Evolutionary conservation across 2,113 vertebrate genomes (phyloP), one percentile per base, ranked within the genome.

Genomic region (Anser brachyrhynchus): DNA sequence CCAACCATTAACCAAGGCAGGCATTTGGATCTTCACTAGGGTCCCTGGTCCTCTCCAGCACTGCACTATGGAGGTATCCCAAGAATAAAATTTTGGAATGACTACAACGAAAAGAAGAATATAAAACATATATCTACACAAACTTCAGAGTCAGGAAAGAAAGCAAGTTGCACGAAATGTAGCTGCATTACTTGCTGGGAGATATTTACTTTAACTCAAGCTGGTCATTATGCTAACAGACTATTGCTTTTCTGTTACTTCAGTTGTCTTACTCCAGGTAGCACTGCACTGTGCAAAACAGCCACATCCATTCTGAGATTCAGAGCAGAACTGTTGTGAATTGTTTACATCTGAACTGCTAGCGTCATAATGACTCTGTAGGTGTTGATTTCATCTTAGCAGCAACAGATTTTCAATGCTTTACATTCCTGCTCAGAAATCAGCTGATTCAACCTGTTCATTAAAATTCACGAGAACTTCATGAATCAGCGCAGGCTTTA

Each of bases 281-380:
- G 43, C 43, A 76, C 21, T 0, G 0, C 6, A 26, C 3, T 19
- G 21, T 64, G 41, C 25, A 25, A 20, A 35, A 35, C 37, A 67
- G 46, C 33, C 57, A 59, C 3, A 35, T 14, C 26, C n/a, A 52
- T 46, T 57, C 46, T 72, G 22, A 81, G 22, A 41, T 15, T 58
- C 14, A 29, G 39, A 76, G 35, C n/a, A 57, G 77, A 92, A 73
- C 31, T 23, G 26, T 25, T 55, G 21, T 43, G 64, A 61, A 44
- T 19, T 21, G 18, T 46, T 84, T 70, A 58, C 20, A 29, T 46
- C 52, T 57, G 20, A 87, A 84, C 33, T 76, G 54, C 39, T 89
- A 77, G 33, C 49, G 77, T 77, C 33, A 62, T 69, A 52, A 89
- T 29, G 2, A 69, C 23, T 58, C 49, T 0, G 2, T 8, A 18